phyloP scores from a whole-genome alignment of 35 echinoderm and acorn worm species.

The Chiridota heheva region DNA sequence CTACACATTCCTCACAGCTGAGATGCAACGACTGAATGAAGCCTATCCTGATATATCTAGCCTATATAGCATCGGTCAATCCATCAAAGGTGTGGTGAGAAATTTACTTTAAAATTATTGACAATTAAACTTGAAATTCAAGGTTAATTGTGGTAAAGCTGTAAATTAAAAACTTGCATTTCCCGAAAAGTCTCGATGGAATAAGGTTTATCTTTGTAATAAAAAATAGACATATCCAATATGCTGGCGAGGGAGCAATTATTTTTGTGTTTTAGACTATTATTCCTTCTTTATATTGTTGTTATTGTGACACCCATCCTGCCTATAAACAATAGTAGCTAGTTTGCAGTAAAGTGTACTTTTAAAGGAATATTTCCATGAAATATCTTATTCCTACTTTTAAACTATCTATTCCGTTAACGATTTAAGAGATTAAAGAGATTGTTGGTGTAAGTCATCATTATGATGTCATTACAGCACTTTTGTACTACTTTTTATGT shows the following conservation, averaged over 20 bases:
- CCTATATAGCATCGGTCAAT: slow-evolving; percentile 18
- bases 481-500: too few species aligned
- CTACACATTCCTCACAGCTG: slow-evolving; percentile 1
- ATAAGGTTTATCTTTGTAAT: not conserved
- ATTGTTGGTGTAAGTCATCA: too few species aligned
- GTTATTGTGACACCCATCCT: not conserved
- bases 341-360: too few species aligned
- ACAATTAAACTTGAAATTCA: slow-evolving; percentile 8
- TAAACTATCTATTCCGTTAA: too few species aligned
- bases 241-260: not conserved
- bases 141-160: not conserved
- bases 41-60: slow-evolving; percentile 1
- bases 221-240: not conserved
- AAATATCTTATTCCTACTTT: too few species aligned
- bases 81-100: slow-evolving; percentile 12
- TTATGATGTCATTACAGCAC: too few species aligned
- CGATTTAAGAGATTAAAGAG: too few species aligned
- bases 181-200: not conserved
- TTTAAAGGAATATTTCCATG: too few species aligned
- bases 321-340: too few species aligned
- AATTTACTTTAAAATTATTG: not conserved
- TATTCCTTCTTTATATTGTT: not conserved
- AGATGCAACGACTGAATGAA: not conserved
- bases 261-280: not conserved
- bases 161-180: not conserved